Base-by-base conservation (phyloP, 2,113 vertebrate species). In the Nannobrachium achirus region DNA sequence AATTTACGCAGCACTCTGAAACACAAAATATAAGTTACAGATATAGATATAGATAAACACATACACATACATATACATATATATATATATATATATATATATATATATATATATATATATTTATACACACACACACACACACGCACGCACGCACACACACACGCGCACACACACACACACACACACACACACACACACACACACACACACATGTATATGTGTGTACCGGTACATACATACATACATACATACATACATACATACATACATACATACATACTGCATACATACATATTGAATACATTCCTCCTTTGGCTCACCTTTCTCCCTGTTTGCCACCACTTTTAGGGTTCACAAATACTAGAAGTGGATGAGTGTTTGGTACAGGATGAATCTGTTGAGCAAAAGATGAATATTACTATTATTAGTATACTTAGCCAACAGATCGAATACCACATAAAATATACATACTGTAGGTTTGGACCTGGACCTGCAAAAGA, bases 301-400 rank as follows among this genome's bases (percentile, higher is more conserved):
- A 6, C 45, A 1, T 42, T 33, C 7, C 10, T 6, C 15, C 15
- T 48, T 13, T 0, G 38, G 51, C 91, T 95, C 76, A 97, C 96
- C 94, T 94, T 68, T 95, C 93, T 1, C 96, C 96, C 82, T 97
- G 96, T 76, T 97, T 98, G 58, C 96, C 96, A 1, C 96, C 96
- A 59, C 96, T 97, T 85, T 96, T 98, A 18, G 94, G 96, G 67
- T 98, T 98, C 59, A 97, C 94, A 69, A 97, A 97, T 78, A 97
- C 95, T 19, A 97, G 91, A 20, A 97, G 93, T 6, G 96, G 96
- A 81, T 95, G 96, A 20, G 95, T 96, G 70, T 94, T 90, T 56
- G 91, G 65, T 71, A 94, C 88, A 6, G 95, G 94, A 66, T 80
- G 90, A 67, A 96, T 93, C 96, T 95, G 79, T 42, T 55, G 41